Evolutionary conservation across 1,140 invertebrate species (phyloP).

Genomic region (Drosophila malerkotliana): DNA sequence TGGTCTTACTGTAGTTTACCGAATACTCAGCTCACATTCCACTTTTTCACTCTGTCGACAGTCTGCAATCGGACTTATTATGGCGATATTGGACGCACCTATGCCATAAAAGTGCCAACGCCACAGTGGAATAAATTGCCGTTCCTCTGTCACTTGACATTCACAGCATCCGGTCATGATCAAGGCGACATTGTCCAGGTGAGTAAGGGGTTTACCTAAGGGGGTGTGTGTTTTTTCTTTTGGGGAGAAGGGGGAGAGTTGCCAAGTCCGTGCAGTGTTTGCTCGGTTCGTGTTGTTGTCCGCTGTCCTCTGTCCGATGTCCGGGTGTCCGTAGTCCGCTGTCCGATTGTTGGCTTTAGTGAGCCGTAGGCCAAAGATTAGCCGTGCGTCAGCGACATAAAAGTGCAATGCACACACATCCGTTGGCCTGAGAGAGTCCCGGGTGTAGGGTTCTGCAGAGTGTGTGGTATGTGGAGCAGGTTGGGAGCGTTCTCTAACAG

Average conservation of each 20-base stretch:
- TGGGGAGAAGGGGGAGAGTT: background rate
- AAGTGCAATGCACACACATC: constrained; percentile 61
- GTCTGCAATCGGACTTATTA: constrained; percentile 95
- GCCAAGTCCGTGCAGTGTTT: constrained; percentile 27
- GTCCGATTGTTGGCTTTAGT: constrained; percentile 57
- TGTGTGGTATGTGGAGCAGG: constrained; percentile 1
- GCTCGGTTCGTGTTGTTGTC: constrained; percentile 36
- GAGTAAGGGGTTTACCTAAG: constrained; percentile 60
- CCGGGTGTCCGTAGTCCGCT: constrained; percentile 33
- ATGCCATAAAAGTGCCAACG: constrained; percentile 89
- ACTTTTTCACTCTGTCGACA: constrained; percentile 50
- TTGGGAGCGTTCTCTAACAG: constrained; percentile 27
- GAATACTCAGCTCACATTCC: background rate
- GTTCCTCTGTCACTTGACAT: constrained; percentile 94
- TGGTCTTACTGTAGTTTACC: background rate
- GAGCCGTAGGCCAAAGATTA: constrained; percentile 70
- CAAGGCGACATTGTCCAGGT: constrained; percentile 94
- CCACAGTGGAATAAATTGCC: constrained; percentile 89
- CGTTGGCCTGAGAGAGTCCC: background rate
- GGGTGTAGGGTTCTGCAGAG: background rate
- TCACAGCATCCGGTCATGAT: constrained; percentile 92
- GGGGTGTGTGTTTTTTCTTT: background rate
- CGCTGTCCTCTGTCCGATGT: constrained; percentile 9
- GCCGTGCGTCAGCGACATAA: constrained; percentile 63
- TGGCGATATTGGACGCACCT: constrained; percentile 92